Evolutionary conservation across 2,797 vertebrate genomes (phyloP).

Genomic region (Sebastes taczanowskii): DNA sequence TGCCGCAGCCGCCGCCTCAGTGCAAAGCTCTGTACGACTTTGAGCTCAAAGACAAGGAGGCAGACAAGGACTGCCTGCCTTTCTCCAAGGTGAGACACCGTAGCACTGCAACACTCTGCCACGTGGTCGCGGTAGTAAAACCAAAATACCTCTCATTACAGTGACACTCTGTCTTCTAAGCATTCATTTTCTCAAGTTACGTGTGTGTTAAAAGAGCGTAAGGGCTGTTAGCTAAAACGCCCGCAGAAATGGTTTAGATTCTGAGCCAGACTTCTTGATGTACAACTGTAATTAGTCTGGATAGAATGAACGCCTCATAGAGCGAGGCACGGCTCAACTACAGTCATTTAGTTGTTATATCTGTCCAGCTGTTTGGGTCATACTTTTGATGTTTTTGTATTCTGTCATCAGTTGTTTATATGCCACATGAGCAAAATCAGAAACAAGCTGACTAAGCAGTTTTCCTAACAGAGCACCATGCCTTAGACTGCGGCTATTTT

Average conservation of each 20-base stretch:
- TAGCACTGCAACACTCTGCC: constrained; percentile 14
- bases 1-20: constrained; percentile 97
- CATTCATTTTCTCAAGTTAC: constrained; percentile 58
- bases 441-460: constrained; percentile 48
- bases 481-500: neutral
- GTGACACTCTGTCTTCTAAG: constrained; percentile 44
- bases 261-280: constrained; percentile 49
- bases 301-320: constrained; percentile 27
- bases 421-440: constrained; percentile 50
- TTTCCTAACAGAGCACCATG: constrained; percentile 13
- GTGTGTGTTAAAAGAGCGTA: constrained; percentile 32
- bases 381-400: constrained; percentile 41
- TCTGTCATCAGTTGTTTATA: constrained; percentile 51
- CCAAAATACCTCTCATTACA: constrained; percentile 62
- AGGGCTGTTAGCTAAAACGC: constrained; percentile 34
- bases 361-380: constrained; percentile 47
- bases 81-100: constrained; percentile 91
- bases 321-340: constrained; percentile 24
- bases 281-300: constrained; percentile 65
- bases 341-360: constrained; percentile 45
- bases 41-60: constrained; percentile 99
- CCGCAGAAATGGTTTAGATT: constrained; percentile 49
- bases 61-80: constrained; percentile 98
- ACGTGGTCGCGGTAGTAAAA: constrained; percentile 50
- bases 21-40: constrained; percentile 99